These are phyloP conservation scores for Thinocorus orbignyianus DNA, from an alignment of 2,113 vertebrate genomes.

Conservation along the genomic window DNA sequence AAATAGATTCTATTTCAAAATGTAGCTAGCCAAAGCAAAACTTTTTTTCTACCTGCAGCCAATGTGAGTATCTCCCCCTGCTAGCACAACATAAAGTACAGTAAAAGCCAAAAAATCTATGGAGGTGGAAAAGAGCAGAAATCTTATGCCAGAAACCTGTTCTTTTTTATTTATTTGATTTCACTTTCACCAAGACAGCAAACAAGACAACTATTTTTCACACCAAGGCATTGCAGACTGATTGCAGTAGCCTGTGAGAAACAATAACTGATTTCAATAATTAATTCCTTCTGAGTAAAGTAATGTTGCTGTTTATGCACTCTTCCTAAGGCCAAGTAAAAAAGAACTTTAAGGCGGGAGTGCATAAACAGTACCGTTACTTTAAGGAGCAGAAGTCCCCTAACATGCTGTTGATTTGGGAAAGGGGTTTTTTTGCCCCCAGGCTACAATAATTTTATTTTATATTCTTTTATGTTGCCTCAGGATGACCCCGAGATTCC, in stretches of 20 bases:
- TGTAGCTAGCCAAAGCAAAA: background rate
- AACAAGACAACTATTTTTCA: slow-evolving; percentile 55
- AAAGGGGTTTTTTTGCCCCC: slow-evolving; percentile 67
- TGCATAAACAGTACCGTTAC: slow-evolving; percentile 73
- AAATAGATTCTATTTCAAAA: background rate
- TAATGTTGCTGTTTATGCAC: slow-evolving; percentile 49
- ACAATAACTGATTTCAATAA: slow-evolving; percentile 79
- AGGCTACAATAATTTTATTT: slow-evolving; percentile 71
- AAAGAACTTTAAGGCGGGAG: slow-evolving; percentile 69
- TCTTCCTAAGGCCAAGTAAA: slow-evolving; percentile 61
- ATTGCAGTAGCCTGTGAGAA: slow-evolving; percentile 62
- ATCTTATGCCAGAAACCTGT: background rate
- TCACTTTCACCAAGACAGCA: slow-evolving; percentile 49
- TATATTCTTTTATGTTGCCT: slow-evolving; percentile 55
- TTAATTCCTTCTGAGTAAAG: slow-evolving; percentile 76
- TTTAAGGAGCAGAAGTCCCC: slow-evolving; percentile 75
- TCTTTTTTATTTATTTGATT: slow-evolving; percentile 61
- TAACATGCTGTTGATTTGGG: slow-evolving; percentile 78
- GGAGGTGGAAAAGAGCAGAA: background rate
- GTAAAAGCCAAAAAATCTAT: background rate
- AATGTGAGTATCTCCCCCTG: background rate
- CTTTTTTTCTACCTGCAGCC: background rate
- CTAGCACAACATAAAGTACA: background rate
- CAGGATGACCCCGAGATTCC: slow-evolving; percentile 52
- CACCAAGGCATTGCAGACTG: slow-evolving; percentile 49